Evolutionary conservation across 2,113 vertebrate genomes (phyloP).

Genomic region (Odontesthes bonariensis): DNA sequence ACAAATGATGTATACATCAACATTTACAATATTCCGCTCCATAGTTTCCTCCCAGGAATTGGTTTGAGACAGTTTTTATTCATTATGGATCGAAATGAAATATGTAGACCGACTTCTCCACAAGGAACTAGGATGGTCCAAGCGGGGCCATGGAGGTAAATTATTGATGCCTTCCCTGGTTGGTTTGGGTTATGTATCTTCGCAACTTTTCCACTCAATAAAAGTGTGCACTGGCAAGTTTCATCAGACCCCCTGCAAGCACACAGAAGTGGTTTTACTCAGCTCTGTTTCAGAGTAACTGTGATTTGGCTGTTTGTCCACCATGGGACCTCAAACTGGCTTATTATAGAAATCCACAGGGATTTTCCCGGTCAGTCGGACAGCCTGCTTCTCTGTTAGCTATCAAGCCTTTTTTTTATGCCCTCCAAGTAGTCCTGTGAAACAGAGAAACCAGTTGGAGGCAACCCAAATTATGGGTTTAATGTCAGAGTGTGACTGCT

Average conservation of each 20-base stretch:
- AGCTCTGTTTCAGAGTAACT: neutral
- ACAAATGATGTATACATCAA: slow-evolving; percentile 17
- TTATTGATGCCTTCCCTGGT: slow-evolving; percentile 57
- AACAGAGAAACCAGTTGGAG: slow-evolving; percentile 7
- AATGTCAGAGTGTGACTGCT: neutral
- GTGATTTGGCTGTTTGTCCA: slow-evolving; percentile 34
- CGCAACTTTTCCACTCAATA: slow-evolving; percentile 34
- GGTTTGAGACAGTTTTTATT: slow-evolving; percentile 32
- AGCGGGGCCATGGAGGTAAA: slow-evolving; percentile 48
- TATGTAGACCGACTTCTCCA: slow-evolving; percentile 63
- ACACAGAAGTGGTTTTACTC: slow-evolving; percentile 21
- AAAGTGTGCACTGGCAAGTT: slow-evolving; percentile 10
- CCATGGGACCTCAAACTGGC: slow-evolving; percentile 20
- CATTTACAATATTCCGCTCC: slow-evolving; percentile 3
- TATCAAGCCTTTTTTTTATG: neutral
- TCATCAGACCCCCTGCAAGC: slow-evolving; percentile 26
- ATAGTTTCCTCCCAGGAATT: slow-evolving; percentile 41
- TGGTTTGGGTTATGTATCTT: slow-evolving; percentile 16
- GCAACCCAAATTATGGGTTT: slow-evolving; percentile 9
- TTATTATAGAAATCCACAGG: slow-evolving; percentile 51
- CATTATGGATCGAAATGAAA: slow-evolving; percentile 66
- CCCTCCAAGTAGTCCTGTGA: slow-evolving; percentile 21
- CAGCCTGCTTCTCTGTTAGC: slow-evolving; percentile 26
- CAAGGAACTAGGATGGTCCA: slow-evolving; percentile 51
- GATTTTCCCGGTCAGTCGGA: slow-evolving; percentile 38